phyloP scores from a whole-genome alignment of 2,797 vertebrate species.

The Hydrophis major region DNA sequence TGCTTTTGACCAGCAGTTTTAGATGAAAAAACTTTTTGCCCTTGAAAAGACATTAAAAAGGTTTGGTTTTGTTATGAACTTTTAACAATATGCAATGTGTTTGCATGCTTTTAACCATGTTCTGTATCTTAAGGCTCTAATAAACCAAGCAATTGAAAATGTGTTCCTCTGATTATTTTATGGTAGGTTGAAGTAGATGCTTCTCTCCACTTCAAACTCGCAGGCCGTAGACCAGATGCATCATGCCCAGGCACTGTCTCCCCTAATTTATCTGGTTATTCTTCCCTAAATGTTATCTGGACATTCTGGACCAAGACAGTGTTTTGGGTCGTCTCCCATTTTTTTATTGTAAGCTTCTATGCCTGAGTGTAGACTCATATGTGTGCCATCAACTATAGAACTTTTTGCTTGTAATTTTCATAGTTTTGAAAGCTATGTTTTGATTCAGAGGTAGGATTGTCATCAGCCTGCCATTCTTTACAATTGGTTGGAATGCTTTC shows the following conservation, averaged over 20 bases:
- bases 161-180: background rate
- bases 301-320: background rate
- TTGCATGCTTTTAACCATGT: background rate
- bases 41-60: background rate
- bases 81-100: background rate
- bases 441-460: background rate
- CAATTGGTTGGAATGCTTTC: background rate
- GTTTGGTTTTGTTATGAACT: background rate
- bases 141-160: background rate
- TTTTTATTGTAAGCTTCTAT: background rate
- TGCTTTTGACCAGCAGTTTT: background rate
- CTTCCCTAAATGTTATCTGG: background rate
- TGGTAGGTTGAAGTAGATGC: background rate
- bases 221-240: background rate
- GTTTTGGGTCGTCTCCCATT: background rate
- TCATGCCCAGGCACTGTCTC: background rate
- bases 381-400: background rate
- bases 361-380: background rate
- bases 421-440: background rate
- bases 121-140: background rate
- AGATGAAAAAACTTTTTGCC: background rate
- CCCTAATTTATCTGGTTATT: background rate
- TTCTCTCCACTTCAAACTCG: background rate
- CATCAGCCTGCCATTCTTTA: background rate
- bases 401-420: background rate